phyloP scores from a whole-genome alignment of 2,113 vertebrate species.

The Eulemur rufifrons region DNA sequence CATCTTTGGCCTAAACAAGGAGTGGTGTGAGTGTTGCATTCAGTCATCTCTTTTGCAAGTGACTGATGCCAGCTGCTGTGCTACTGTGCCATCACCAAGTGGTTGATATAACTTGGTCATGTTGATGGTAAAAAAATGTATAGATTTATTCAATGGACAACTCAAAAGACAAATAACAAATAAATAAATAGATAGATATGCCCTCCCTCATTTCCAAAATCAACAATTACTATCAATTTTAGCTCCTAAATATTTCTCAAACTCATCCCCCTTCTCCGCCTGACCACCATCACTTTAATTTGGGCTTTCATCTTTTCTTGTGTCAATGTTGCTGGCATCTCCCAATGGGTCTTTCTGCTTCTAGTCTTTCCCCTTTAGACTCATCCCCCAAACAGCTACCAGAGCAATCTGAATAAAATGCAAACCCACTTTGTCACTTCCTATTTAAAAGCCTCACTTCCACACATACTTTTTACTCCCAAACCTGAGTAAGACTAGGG shows the following conservation, averaged over 20 bases:
- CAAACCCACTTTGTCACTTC: not conserved
- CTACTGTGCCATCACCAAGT: not conserved
- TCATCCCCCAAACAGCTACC: not conserved
- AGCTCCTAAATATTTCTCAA: not conserved
- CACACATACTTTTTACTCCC: not conserved
- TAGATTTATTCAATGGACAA: not conserved
- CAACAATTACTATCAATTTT: not conserved
- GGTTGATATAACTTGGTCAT: not conserved
- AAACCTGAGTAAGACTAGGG: not conserved
- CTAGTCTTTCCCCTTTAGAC: not conserved
- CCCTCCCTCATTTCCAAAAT: not conserved
- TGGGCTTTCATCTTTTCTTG: not conserved
- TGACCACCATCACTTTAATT: accelerated
- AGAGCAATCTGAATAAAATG: not conserved
- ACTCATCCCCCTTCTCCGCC: too few relatives aligned
- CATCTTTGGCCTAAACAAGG: not conserved
- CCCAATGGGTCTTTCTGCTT: not conserved
- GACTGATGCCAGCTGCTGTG: not conserved
- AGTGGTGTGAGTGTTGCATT: not conserved
- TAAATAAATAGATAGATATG: not conserved
- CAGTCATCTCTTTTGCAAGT: not conserved
- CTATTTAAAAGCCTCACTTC: not conserved
- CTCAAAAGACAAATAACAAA: not conserved
- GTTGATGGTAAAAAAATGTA: not conserved
- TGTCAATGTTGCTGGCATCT: not conserved